Percentiles rank a stretch among this genome's conserved stretches.
Conservation (phyloP, 1,140 invertebrate genomes). For the Leptinotarsa lineolata region DNA sequence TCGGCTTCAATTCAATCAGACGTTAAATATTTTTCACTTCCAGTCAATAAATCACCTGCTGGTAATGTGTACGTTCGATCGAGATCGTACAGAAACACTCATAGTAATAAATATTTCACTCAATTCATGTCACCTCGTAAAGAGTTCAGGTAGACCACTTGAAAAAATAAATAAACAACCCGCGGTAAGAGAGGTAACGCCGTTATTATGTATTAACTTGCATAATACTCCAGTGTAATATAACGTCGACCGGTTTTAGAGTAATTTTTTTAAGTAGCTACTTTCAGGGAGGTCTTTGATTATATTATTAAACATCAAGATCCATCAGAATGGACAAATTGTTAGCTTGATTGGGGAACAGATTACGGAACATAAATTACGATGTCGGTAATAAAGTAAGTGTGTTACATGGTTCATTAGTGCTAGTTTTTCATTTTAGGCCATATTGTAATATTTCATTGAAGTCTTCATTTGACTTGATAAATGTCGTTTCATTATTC, state of each 20-base stretch:
- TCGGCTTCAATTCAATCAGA: too few relatives aligned
- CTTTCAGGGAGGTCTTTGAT: constrained; percentile 7
- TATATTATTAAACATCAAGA: constrained; percentile 1
- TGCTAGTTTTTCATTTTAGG: too few relatives aligned
- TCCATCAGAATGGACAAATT: neutral
- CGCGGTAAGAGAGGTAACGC: neutral
- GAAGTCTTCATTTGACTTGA: too few relatives aligned
- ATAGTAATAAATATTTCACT: constrained; percentile 18
- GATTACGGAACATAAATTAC: neutral
- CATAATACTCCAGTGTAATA: constrained; percentile 1
- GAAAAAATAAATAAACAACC: constrained; percentile 18
- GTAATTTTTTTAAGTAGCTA: neutral
- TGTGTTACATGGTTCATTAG: too few relatives aligned
- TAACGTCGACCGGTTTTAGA: neutral
- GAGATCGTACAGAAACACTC: neutral
- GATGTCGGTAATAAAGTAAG: neutral
- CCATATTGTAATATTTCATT: too few relatives aligned
- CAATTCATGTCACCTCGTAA: constrained; percentile 18
- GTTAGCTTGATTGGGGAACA: neutral
- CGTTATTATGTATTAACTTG: constrained; percentile 6
- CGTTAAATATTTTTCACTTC: neutral
- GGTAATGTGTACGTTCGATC: neutral
- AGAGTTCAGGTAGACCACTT: constrained; percentile 10
- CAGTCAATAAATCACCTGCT: neutral
- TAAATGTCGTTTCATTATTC: too few relatives aligned